These are phyloP conservation scores for Pristionchus mayeri DNA, from an alignment of 2,888 invertebrate species.

Conservation along the genomic window DNA sequence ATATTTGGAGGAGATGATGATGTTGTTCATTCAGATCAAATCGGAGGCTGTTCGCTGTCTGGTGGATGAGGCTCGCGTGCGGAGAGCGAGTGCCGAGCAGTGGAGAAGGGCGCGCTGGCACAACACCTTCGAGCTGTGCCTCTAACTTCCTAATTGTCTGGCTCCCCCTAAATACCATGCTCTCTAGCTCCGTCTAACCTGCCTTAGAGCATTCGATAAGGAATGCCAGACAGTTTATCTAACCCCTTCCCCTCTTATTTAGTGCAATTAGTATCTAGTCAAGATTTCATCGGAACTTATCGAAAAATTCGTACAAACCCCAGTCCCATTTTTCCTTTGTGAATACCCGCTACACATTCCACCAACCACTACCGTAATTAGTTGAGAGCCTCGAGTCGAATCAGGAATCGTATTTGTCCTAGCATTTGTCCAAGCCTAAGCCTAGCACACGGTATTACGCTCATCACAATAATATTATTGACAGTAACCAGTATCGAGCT, in stretches of 20 bases:
- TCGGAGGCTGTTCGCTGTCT: constrained; percentile 49
- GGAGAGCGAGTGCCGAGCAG: constrained; percentile 30
- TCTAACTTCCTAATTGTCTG: neutral
- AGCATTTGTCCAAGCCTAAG: neutral
- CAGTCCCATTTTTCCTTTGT: neutral
- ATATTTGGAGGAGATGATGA: no score
- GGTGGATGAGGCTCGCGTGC: constrained; percentile 44
- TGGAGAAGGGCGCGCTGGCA: constrained; percentile 45
- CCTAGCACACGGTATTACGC: constrained; percentile 30
- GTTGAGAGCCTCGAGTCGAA: constrained; percentile 4
- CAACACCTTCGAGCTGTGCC: constrained; percentile 50
- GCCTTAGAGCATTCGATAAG: no score
- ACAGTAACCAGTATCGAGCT: constrained; percentile 15
- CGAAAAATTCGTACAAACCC: no score
- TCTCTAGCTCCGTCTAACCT: no score
- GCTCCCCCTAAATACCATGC: neutral
- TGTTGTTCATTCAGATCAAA: constrained; percentile 42
- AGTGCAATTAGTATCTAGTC: no score
- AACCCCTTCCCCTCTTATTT: no score
- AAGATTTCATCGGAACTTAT: no score
- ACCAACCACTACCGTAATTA: neutral
- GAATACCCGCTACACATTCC: neutral
- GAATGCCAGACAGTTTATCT: no score
- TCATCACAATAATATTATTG: neutral
- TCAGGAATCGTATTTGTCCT: constrained; percentile 14